Conservation (phyloP, 2,888 invertebrate genomes). For the Augiades crinisus region DNA sequence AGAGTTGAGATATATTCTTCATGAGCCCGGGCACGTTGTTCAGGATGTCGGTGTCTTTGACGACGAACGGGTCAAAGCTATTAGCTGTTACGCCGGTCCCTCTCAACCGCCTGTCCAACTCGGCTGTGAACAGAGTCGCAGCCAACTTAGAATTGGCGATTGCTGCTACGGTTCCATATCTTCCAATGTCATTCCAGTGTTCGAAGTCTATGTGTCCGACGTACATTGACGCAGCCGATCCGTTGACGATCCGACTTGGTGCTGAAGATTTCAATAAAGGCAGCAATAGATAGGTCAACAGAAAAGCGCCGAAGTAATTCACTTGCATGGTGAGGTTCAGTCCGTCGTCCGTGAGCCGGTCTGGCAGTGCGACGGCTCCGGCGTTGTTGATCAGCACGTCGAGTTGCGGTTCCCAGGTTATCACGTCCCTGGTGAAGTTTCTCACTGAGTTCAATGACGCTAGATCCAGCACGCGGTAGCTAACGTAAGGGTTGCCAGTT, state of each 20-base stretch:
- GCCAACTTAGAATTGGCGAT: constrained; percentile 81
- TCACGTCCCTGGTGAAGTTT: constrained; percentile 74
- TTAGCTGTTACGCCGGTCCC: constrained; percentile 84
- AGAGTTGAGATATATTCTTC: constrained; percentile 43
- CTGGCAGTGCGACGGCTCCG: constrained; percentile 68
- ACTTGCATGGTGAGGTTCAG: constrained; percentile 85
- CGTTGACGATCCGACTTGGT: constrained; percentile 83
- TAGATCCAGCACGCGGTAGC: constrained; percentile 61
- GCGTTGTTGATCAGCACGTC: constrained; percentile 82
- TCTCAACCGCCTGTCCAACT: constrained; percentile 77
- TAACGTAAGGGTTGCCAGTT: constrained; percentile 55
- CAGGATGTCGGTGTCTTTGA: constrained; percentile 56
- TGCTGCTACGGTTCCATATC: constrained; percentile 47
- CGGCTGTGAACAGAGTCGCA: constrained; percentile 81
- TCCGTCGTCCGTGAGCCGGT: constrained; percentile 81
- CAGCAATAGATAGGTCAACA: constrained; percentile 85
- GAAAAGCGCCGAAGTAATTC: constrained; percentile 87
- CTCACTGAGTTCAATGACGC: constrained; percentile 73
- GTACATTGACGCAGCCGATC: constrained; percentile 83
- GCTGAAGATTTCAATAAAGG: constrained; percentile 74
- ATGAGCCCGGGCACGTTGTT: constrained; percentile 44
- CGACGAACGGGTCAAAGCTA: constrained; percentile 79
- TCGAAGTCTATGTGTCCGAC: constrained; percentile 63
- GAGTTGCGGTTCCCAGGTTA: constrained; percentile 57
- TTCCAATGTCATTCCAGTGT: constrained; percentile 59